Evolutionary conservation across 2,113 vertebrate species (phyloP), one percentile per base, ranked within the genome.

Genomic region (Chloropsis cyanopogon): DNA sequence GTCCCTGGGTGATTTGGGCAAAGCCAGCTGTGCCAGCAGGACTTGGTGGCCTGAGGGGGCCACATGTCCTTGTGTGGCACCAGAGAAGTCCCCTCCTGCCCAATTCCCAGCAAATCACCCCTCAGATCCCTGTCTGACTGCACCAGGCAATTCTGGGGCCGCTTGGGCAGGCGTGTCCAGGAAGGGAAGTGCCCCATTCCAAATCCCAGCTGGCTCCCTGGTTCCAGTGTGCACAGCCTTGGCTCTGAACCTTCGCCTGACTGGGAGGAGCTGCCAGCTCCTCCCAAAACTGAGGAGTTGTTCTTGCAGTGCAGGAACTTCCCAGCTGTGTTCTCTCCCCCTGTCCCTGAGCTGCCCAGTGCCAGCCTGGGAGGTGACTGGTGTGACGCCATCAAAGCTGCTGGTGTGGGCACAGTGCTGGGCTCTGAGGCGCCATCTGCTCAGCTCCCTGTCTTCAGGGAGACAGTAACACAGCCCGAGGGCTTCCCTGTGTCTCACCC

Each of bases 11-110:
- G 2, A 26, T 16, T 6, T 23, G 33, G 54, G 33, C 41, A 87
- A 22, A 69, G 41, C 39, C 82, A 63, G 24, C 12, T 37, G n/a
- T 31, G n/a, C 57, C 50, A 41, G 25, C 14, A 44, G 17, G 42
- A 2, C 14, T 53, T 15, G 33, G 14, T 64, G 56, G 25, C 14
- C 9, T 0, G 0, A 31, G 16, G 1, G 3, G 29, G 33, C 2
- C 44, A 24, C 41, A 33, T 15, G 7, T 22, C 29, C 37, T 49
- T 11, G 18, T 1, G 4, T 31, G 52, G 24, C 23, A 53, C 22
- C n/a, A 66, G 53, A 41, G 20, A 29, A 44, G 4, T 16, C 6
- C 11, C 20, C 17, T 18, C 13, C 35, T 10, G 16, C 47, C 33
- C 47, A 42, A 25, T 7, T 57, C 26, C 44, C 49, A 28, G 14